Evolutionary conservation across 2,888 invertebrate genomes (phyloP).

Genomic region (Eulithis testata): DNA sequence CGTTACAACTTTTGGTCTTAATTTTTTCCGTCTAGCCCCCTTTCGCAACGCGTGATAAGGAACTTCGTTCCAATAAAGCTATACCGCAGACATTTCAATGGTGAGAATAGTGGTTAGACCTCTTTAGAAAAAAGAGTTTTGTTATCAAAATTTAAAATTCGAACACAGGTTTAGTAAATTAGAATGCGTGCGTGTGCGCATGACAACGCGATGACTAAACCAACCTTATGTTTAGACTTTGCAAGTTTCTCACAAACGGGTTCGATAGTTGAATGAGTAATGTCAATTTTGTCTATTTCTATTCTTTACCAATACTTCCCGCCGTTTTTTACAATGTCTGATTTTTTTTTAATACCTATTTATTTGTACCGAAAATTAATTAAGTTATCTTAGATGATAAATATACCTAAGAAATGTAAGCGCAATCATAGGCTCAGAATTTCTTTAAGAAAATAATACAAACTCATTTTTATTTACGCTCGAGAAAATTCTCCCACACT

Average conservation of each 20-base stretch:
- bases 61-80: too few species aligned
- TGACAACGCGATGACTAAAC: slow-evolving; percentile 77
- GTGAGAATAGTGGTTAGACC: background rate
- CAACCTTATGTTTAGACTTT: slow-evolving; percentile 36
- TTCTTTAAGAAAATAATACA: too few species aligned
- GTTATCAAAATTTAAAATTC: slow-evolving; percentile 53
- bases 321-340: background rate
- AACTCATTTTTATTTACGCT: slow-evolving; percentile 46
- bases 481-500: slow-evolving; percentile 67
- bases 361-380: background rate
- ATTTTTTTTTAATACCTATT: too few species aligned
- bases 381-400: too few species aligned
- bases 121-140: background rate
- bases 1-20: too few species aligned
- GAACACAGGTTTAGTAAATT: slow-evolving; percentile 62
- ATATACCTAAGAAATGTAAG: too few species aligned
- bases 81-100: too few species aligned
- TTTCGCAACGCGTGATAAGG: too few species aligned
- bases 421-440: too few species aligned
- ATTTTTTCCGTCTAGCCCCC: too few species aligned
- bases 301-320: background rate
- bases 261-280: slow-evolving; percentile 52
- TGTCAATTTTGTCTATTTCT: slow-evolving; percentile 5
- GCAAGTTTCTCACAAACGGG: slow-evolving; percentile 52
- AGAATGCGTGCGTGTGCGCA: slow-evolving; percentile 68